Percentiles rank a stretch among this genome's conserved stretches.
These are phyloP conservation scores for Galerucella pusilla DNA, from an alignment of 2,888 invertebrate genomes.

Conservation along the genomic window DNA sequence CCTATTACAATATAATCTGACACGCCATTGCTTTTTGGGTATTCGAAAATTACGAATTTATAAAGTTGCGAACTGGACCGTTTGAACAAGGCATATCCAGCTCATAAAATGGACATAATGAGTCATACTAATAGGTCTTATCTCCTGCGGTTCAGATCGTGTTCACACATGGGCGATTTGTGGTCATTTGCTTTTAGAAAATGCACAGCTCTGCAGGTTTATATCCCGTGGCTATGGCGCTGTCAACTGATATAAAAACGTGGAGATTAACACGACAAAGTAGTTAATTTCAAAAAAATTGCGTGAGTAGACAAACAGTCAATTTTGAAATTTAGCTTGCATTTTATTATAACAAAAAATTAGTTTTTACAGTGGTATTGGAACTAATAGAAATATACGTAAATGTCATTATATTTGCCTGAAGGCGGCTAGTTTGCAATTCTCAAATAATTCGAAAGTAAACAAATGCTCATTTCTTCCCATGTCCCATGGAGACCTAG, in stretches of 20 bases:
- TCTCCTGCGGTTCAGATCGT: conserved; percentile 51
- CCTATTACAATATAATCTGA: not conserved
- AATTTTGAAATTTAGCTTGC: not conserved
- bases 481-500: no score
- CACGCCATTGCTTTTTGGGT: not conserved
- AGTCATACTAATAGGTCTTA: conserved; percentile 58
- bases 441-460: no score
- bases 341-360: no score
- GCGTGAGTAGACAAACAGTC: not conserved
- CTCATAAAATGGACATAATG: conserved; percentile 58
- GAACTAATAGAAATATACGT: no score
- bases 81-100: conserved; percentile 47
- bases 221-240: not conserved
- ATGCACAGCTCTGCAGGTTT: conserved; percentile 34
- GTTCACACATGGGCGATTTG: conserved; percentile 55
- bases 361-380: no score
- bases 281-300: not conserved
- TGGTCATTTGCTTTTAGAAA: conserved; percentile 39
- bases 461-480: no score
- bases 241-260: not conserved
- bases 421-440: no score
- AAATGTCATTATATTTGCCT: no score
- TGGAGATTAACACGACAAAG: not conserved
- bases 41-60: conserved; percentile 30
- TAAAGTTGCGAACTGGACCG: conserved; percentile 34